Base-by-base conservation (phyloP, 2,888 invertebrate genomes). In the Ophioninae sp. region DNA sequence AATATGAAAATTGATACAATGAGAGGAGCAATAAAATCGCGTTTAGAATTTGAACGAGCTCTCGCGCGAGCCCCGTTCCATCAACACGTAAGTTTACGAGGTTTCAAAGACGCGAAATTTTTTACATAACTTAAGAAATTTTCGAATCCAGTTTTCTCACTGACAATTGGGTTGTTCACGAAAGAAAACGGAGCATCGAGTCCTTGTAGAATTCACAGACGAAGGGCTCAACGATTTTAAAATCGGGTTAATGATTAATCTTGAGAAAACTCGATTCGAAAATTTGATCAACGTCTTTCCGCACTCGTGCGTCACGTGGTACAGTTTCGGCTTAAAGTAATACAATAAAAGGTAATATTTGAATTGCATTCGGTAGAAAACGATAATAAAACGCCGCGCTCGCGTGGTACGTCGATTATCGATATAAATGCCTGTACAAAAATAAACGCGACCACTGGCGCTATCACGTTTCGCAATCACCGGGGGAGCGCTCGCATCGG, bases 41-140 rank as follows among this genome's bases (percentile, higher is more conserved):
- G 50, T 80, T 82, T 69, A 77, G 64, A 23, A 70, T 73, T 80
- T 72, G 44, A 59, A 70, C 61, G 74, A 81, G 70, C 84, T 86
- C 76, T 75, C 37, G 68, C 50, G 61, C 76, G 78, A 76, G 77
- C 86, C 67, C 84, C 82, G 83, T 82, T 88, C 87, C 82, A 73
- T 88, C 88, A 86, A 87, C 84, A 85, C 67, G 57, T 77, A 65
- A 81, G 77, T 88, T 82, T 88, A 86, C 86, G 87, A 68, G 68
- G 83, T 61, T 30, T 30, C 3, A 30, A 30, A 3, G 30, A 30
- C 30, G 30, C 30, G 30, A 30, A 30, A 3, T 2, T 30, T 2
- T 30, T 3, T 1, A 30, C 30, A 3, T 30, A 30, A 30, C 30
- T 3, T 30, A 30, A 30, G 3, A 30, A 30, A 30, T 2, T 30